A percentile compares a stretch with the other conserved stretches of the same genome.
phyloP scores from a whole-genome alignment of 2,888 invertebrate genomes.

The Drosophila colorata region DNA sequence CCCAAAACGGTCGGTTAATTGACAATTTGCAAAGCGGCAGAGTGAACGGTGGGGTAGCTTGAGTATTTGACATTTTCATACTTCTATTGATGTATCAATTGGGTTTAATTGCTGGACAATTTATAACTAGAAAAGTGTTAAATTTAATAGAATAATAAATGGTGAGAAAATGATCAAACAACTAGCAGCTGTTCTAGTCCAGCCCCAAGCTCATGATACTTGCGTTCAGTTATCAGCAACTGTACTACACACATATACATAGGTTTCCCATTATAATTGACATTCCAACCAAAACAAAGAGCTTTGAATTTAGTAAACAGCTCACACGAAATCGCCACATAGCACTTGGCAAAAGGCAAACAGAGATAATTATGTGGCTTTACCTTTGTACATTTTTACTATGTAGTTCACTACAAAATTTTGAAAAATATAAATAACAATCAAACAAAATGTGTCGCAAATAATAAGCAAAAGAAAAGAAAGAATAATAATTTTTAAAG shows the following conservation, averaged over 20 bases:
- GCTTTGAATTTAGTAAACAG: slow-evolving; percentile 15
- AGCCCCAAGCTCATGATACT: slow-evolving; percentile 34
- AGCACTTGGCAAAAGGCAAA: slow-evolving; percentile 15
- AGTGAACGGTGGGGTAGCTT: background rate
- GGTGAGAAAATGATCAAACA: slow-evolving; percentile 44
- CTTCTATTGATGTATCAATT: slow-evolving; percentile 58
- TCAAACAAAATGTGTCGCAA: slow-evolving; percentile 45
- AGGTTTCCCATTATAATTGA: background rate
- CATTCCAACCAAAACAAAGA: slow-evolving; percentile 10
- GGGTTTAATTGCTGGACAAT: slow-evolving; percentile 70
- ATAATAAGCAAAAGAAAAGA: background rate
- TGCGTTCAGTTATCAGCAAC: slow-evolving; percentile 38
- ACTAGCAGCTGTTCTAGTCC: slow-evolving; percentile 25
- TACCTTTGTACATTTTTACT: slow-evolving; percentile 13
- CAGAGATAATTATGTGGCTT: slow-evolving; percentile 31
- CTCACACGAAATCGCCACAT: slow-evolving; percentile 23
- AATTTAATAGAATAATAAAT: slow-evolving; percentile 59
- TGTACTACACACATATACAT: background rate
- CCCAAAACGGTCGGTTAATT: slow-evolving; percentile 63
- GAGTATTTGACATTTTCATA: slow-evolving; percentile 32
- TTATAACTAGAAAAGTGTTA: slow-evolving; percentile 55
- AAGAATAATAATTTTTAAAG: background rate
- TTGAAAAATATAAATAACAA: slow-evolving; percentile 11
- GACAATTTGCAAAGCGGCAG: slow-evolving; percentile 40
- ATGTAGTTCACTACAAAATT: slow-evolving; percentile 8